A percentile compares a stretch with the other conserved stretches of the same genome.
Conservation (phyloP, 2,797 vertebrate species). For the Acrocephalus scirpaceus region DNA sequence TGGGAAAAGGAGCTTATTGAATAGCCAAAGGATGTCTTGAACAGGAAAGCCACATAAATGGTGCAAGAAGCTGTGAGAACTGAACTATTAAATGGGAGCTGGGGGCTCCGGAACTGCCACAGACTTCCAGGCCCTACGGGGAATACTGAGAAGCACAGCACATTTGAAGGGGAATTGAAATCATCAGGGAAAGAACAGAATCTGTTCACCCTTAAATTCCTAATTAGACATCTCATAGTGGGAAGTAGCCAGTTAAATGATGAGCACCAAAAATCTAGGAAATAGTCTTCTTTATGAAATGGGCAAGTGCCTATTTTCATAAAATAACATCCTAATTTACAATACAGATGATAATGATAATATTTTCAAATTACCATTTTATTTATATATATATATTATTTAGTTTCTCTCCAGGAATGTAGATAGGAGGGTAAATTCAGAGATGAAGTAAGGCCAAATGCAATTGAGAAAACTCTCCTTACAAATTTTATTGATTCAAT, state of each 20-base stretch:
- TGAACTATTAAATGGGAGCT: slow-evolving; percentile 37
- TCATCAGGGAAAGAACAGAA: slow-evolving; percentile 57
- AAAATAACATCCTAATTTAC: not conserved
- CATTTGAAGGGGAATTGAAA: slow-evolving; percentile 64
- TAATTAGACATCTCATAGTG: slow-evolving; percentile 50
- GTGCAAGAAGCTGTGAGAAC: slow-evolving; percentile 52
- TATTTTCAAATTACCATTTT: not conserved
- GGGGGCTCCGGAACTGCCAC: slow-evolving; percentile 54
- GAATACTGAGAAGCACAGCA: slow-evolving; percentile 38
- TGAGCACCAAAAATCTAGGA: slow-evolving; percentile 18
- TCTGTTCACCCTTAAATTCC: slow-evolving; percentile 49
- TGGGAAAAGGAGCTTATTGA: slow-evolving; percentile 63
- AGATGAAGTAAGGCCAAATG: not conserved
- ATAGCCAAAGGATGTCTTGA: slow-evolving; percentile 52
- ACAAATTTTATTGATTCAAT: not conserved
- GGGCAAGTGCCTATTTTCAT: not conserved
- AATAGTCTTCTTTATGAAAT: not conserved
- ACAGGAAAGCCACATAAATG: slow-evolving; percentile 52
- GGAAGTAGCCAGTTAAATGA: slow-evolving; percentile 34
- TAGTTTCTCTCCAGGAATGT: not conserved
- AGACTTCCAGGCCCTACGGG: slow-evolving; percentile 33
- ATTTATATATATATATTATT: not conserved
- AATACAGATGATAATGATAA: not conserved
- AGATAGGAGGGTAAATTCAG: not conserved
- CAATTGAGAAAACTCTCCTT: not conserved